Conservation (phyloP, 1,140 invertebrate genomes). For the Pomacea maculata region DNA sequence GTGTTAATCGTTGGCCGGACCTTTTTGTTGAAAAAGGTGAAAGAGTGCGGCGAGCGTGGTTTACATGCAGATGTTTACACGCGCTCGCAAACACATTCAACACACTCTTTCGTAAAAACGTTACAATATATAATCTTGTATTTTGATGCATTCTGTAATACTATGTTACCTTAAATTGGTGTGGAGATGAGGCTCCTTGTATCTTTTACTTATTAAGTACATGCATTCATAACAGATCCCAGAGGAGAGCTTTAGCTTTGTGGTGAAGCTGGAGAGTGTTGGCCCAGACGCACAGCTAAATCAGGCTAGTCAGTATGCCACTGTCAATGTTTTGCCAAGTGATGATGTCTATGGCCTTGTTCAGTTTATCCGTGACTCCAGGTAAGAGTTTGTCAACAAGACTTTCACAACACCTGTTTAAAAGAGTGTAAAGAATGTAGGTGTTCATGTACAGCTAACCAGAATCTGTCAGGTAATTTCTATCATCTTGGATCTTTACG, state of each 20-base stretch:
- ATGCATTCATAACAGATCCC: constrained; percentile 37
- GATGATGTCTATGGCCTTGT: constrained; percentile 58
- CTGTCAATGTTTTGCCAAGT: constrained; percentile 52
- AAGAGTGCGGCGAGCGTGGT: too few species aligned
- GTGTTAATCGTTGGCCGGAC: too few species aligned
- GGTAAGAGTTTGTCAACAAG: constrained; percentile 33
- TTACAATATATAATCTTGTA: too few species aligned
- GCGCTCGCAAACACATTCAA: too few species aligned
- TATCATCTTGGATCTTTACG: constrained; percentile 9
- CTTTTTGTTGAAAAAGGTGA: too few species aligned
- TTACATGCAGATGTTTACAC: too few species aligned
- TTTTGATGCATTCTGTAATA: too few species aligned
- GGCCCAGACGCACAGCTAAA: constrained; percentile 49
- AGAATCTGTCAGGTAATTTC: neutral
- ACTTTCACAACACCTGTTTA: neutral
- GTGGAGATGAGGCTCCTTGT: too few species aligned
- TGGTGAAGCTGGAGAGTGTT: constrained; percentile 39
- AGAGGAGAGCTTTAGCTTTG: constrained; percentile 48
- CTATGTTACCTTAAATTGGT: too few species aligned
- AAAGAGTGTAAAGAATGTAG: neutral
- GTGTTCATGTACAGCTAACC: neutral
- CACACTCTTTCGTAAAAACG: too few species aligned
- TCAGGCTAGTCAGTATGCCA: constrained; percentile 33
- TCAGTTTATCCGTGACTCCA: constrained; percentile 50
- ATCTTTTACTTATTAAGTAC: too few species aligned